Evolutionary conservation across 1,140 invertebrate genomes (phyloP).

Genomic region (Drosophila nasuta): DNA sequence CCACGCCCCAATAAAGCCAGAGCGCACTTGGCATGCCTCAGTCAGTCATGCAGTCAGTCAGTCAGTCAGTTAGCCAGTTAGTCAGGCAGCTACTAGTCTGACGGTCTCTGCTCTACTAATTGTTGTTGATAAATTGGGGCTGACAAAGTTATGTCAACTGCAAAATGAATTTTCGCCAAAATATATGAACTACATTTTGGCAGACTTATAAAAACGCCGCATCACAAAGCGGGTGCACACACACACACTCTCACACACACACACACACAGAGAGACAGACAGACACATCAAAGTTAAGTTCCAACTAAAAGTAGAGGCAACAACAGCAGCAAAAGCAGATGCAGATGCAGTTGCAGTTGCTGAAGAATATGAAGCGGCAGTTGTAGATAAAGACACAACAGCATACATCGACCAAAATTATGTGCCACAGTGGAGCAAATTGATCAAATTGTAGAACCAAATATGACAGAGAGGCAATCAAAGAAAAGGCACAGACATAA

Average conservation of each 20-base stretch:
- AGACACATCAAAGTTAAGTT: slow-evolving; percentile 53
- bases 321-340: slow-evolving; percentile 37
- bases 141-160: slow-evolving; percentile 83
- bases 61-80: background rate
- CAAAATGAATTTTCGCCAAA: slow-evolving; percentile 83
- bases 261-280: slow-evolving; percentile 5
- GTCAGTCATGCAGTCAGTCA: slow-evolving; percentile 4
- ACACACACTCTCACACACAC: slow-evolving; percentile 10
- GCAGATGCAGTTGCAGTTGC: slow-evolving; percentile 47
- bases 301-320: slow-evolving; percentile 58
- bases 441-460: background rate
- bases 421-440: slow-evolving; percentile 49
- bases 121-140: slow-evolving; percentile 82
- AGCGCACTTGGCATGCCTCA: slow-evolving; percentile 25
- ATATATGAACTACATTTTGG: slow-evolving; percentile 81
- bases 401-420: slow-evolving; percentile 56
- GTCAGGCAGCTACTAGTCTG: slow-evolving; percentile 18
- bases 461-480: background rate
- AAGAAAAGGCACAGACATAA: no score
- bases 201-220: slow-evolving; percentile 78
- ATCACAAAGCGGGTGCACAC: slow-evolving; percentile 31
- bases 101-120: slow-evolving; percentile 72
- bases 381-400: slow-evolving; percentile 57
- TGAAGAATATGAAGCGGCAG: slow-evolving; percentile 54
- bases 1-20: slow-evolving; percentile 51